Base-by-base conservation (phyloP, 1,140 invertebrate genomes). In the Chironomus striatipennis region DNA sequence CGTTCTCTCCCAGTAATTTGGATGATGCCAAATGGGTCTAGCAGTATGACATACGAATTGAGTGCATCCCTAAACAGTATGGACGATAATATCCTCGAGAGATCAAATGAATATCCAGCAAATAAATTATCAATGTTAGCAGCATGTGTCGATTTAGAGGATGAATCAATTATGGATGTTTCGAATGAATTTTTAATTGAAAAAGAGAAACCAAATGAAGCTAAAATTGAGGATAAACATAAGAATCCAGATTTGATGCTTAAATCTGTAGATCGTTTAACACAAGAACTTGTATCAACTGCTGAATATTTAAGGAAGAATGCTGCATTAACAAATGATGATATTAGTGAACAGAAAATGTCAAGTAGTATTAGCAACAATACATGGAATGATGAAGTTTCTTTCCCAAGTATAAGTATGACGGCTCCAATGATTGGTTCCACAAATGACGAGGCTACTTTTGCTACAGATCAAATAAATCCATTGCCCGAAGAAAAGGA, bases 331-430 rank as follows among this genome's bases (percentile, higher is more conserved):
- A n/a, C n/a, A n/a, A n/a, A n/a, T 57, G 76, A 43, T 42, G 74
- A 75, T 5, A 74, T 20, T 43, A 83, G 79, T 1, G 83, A 84
- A 76, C 82, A 83, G 2, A 84, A 84, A 77, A 81, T 85, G 81
- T 84, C 82, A 47, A 81, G 81, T 15, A 85, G 84, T 75, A 78
- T 81, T 43, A 78, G 80, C 0, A 86, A 84, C 75, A 90, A 90
- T 77, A 92, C 90, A 0, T 93, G 91, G 91, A 91, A 90, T 77
- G 91, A 92, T 75, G 88, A 91, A 77, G 83, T 91, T 47, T 90
- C 90, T 0, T 93, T 92, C 79, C 91, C 91, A 0, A 93, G 89
- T 65, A 88, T 93, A 17, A 93, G 91, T 75, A 87, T 89, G 18
- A 90, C 90, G 43, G 88, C 88, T 0, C 91, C 91, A 0, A 80